These are phyloP conservation scores for Callyntrura sp. DNA, from an alignment of 2,888 invertebrate species.

Conservation along the genomic window DNA sequence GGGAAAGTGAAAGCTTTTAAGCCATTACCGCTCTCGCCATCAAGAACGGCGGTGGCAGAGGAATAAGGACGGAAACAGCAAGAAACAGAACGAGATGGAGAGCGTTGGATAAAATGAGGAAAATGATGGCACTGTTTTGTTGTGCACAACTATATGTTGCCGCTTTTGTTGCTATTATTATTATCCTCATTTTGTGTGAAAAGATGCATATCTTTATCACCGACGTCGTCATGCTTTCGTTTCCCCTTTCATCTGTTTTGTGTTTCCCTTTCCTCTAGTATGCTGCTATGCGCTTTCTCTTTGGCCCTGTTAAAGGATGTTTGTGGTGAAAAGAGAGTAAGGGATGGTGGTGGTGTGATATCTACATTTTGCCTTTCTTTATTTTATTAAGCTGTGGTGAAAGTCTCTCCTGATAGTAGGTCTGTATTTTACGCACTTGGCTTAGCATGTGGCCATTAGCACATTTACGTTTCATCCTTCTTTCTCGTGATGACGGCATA, in stretches of 20 bases:
- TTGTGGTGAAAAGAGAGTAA: too few relatives aligned
- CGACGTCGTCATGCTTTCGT: too few relatives aligned
- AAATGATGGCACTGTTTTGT: conserved; percentile 46
- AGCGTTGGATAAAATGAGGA: too few relatives aligned
- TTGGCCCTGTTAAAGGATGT: too few relatives aligned
- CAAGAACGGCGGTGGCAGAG: background rate
- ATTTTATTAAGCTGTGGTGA: conserved; percentile 25
- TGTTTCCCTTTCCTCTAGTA: background rate
- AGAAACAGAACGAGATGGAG: too few relatives aligned
- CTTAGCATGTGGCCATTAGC: conserved; percentile 76
- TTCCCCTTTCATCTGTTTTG: too few relatives aligned
- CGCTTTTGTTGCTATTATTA: conserved; percentile 12
- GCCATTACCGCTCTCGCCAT: conserved; percentile 67
- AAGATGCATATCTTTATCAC: conserved; percentile 71
- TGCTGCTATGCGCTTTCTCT: too few relatives aligned
- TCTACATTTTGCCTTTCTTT: conserved; percentile 39
- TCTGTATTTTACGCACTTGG: conserved; percentile 66
- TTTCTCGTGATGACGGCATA: conserved; percentile 65
- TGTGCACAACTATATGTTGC: background rate
- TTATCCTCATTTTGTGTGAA: conserved; percentile 27
- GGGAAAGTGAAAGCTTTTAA: conserved; percentile 74
- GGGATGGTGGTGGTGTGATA: conserved; percentile 51
- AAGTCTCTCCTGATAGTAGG: background rate
- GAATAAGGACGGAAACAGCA: conserved; percentile 61
- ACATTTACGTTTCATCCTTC: conserved; percentile 73